A percentile compares a stretch with the other conserved stretches of the same genome.
Conservation (phyloP, 2,888 invertebrate species). For the Acrobasis suavella region DNA sequence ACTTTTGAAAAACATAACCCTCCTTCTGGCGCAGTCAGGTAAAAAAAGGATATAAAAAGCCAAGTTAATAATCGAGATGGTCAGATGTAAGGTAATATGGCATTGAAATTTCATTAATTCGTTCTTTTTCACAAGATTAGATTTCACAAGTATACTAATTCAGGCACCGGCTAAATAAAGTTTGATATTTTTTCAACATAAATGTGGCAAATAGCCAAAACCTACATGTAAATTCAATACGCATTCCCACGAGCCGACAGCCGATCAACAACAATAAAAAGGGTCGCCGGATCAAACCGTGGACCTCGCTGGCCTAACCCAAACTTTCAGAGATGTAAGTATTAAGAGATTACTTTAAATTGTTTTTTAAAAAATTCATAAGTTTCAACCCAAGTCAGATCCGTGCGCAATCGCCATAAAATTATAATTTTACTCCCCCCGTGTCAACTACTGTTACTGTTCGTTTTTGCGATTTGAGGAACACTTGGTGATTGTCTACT, state of each 20-base stretch:
- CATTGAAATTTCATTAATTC: too few relatives aligned
- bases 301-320: slow-evolving; percentile 28
- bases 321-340: slow-evolving; percentile 20
- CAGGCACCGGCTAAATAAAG: background rate
- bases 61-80: too few relatives aligned
- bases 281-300: slow-evolving; percentile 32
- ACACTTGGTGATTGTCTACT: background rate
- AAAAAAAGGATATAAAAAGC: too few relatives aligned
- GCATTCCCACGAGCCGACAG: slow-evolving; percentile 31
- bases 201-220: slow-evolving; percentile 4
- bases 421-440: background rate
- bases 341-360: background rate
- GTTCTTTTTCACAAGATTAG: too few relatives aligned
- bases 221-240: slow-evolving; percentile 30
- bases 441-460: too few relatives aligned
- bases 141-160: too few relatives aligned
- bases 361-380: background rate
- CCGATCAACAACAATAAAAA: slow-evolving; percentile 39
- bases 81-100: too few relatives aligned
- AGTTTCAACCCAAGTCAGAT: background rate
- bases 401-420: background rate
- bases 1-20: too few relatives aligned
- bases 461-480: background rate
- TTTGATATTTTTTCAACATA: background rate
- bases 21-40: too few relatives aligned